Base-by-base conservation (phyloP, 2,888 invertebrate genomes). In the Drosophila diplacantha region DNA sequence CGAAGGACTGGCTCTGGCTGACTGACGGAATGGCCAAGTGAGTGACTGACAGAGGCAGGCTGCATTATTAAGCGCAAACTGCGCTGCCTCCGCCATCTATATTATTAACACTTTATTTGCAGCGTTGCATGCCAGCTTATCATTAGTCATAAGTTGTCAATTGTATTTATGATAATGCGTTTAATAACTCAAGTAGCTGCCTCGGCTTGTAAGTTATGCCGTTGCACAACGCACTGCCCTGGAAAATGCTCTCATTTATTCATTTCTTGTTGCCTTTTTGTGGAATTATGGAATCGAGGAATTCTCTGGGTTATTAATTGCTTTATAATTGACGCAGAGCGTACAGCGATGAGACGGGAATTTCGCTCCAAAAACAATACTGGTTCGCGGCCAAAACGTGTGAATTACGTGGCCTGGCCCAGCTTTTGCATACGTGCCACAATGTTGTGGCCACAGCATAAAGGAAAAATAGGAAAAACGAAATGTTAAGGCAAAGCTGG, bases 81-180 rank as follows among this genome's bases (percentile, higher is more conserved):
- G 69, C 77, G 57, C 81, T 75, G 78, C 78, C 73, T 62, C 68
- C 69, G 71, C 80, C 78, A 82, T 81, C 80, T 82, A 83, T 81
- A 81, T 83, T 81, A 83, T 83, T 83, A 83, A 81, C 83, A 83
- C 83, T 83, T 83, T 83, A 83, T 81, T 81, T 81, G 75, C 41
- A 43, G 69, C 43, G 75, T 83, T 79, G 81, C 81, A 81, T 83
- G 81, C 74, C 71, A 74, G 67, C 74, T 76, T 75, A 83, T 83
- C 79, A 81, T 81, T 81, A 83, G 83, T 83, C 83, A 77, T 77
- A 76, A 83, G 77, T 74, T 83, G 81, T 81, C 83, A 81, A 83
- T 81, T 79, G 77, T 81, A 81, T 77, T 81, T 81, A 81, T 81
- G 81, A 77, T 76, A 81, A 83, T 80, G 75, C 76, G 70, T 78